Conservation (phyloP, 1,140 invertebrate genomes). For the Trichogramma pretiosum region DNA sequence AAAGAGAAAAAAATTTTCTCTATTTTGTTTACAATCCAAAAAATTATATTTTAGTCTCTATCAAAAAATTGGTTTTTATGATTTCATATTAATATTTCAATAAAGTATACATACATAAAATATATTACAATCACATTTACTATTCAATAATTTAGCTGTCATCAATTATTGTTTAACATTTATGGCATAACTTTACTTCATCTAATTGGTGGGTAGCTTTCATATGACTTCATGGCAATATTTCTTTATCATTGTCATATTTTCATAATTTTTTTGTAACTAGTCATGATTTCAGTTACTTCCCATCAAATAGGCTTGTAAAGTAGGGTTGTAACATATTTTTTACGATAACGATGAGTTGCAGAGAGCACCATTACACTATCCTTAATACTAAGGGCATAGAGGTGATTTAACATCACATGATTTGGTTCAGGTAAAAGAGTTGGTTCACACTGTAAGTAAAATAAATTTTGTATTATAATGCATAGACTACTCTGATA, state of each 20-base stretch:
- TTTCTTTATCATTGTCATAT: no score
- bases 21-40: conserved; percentile 8
- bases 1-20: not conserved
- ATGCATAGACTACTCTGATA: not conserved
- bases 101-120: not conserved
- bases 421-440: conserved; percentile 98
- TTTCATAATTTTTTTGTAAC: no score
- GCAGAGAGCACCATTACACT: conserved; percentile 98
- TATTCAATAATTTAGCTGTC: no score
- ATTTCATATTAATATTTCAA: not conserved
- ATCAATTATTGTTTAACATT: no score
- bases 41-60: conserved; percentile 16
- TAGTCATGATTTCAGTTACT: no score
- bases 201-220: no score
- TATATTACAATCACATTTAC: no score
- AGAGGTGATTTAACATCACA: conserved; percentile 99
- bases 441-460: conserved; percentile 88
- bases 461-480: conserved; percentile 13
- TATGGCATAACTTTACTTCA: no score
- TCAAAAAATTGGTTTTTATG: conserved; percentile 8
- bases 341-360: conserved; percentile 94
- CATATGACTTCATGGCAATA: no score
- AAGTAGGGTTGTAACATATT: conserved; percentile 97
- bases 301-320: conserved; percentile 96
- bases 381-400: conserved; percentile 98